Conservation (phyloP, 30 jellyfish, hydroid and myxozoan species). For the Turritopsis rubra region DNA sequence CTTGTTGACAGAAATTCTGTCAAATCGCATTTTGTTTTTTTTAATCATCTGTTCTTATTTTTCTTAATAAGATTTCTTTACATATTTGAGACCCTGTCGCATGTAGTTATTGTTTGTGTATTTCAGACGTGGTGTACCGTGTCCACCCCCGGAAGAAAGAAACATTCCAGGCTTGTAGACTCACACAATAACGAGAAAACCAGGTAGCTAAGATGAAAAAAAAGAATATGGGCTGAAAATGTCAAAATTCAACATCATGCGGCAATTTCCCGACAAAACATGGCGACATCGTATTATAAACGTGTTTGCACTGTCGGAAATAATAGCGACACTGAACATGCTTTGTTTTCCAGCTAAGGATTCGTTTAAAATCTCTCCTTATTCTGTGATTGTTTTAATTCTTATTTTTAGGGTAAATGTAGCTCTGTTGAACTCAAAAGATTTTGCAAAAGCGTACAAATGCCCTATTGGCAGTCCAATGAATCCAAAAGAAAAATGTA, state of each 20-base stretch:
- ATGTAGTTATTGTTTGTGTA: too few species aligned
- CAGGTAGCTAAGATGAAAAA: too few species aligned
- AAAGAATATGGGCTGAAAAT: too few species aligned
- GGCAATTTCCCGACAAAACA: too few species aligned
- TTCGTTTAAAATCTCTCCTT: not conserved
- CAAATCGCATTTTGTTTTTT: too few species aligned
- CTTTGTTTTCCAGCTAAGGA: not conserved
- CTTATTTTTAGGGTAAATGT: conserved; percentile 53
- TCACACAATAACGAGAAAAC: conserved; percentile 53
- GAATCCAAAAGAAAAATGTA: conserved; percentile 63
- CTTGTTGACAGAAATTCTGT: not conserved
- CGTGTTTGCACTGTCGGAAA: too few species aligned
- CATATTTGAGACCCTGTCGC: too few species aligned
- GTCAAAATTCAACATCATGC: too few species aligned
- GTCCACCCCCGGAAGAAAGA: conserved; percentile 35
- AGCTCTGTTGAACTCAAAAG: conserved; percentile 55
- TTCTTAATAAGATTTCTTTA: too few species aligned
- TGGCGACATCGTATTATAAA: too few species aligned
- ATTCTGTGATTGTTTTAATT: not conserved
- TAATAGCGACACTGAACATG: too few species aligned
- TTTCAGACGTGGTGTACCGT: conserved; percentile 70
- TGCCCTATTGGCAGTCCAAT: conserved; percentile 44
- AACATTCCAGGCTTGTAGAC: conserved; percentile 28
- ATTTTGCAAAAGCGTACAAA: conserved; percentile 49
- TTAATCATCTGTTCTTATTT: too few species aligned